Conservation (phyloP, 2,797 vertebrate genomes). For the Amphiprion clarkii region DNA sequence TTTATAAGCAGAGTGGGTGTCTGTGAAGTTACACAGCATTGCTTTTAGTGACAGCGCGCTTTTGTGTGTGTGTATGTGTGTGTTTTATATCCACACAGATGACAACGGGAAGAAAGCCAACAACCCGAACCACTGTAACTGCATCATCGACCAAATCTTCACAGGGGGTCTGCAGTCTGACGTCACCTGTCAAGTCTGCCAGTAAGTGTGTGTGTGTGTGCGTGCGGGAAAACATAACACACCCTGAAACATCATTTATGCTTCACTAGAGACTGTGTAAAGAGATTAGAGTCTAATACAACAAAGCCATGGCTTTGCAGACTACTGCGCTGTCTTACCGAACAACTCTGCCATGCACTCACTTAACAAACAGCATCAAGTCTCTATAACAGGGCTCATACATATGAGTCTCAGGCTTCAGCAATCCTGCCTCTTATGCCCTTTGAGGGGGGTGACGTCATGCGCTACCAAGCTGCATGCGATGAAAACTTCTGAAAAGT, state of each 20-base stretch:
- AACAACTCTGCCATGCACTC: not conserved
- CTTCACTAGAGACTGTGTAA: not conserved
- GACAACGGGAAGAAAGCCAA: constrained; percentile 98
- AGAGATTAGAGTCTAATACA: not conserved
- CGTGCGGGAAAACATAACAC: not conserved
- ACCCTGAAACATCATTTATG: not conserved
- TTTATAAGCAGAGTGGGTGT: constrained; percentile 15
- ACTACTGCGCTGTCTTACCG: not conserved
- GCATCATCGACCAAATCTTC: constrained; percentile 98
- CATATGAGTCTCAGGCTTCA: no score
- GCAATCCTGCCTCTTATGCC: no score
- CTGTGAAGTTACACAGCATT: constrained; percentile 40
- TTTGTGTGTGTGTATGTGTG: not conserved
- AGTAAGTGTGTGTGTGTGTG: constrained; percentile 85
- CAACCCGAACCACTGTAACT: constrained; percentile 98
- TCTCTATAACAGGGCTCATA: not conserved
- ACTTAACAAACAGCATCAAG: not conserved
- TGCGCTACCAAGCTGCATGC: no score
- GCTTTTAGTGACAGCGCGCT: constrained; percentile 30
- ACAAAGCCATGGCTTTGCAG: not conserved
- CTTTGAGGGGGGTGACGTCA: no score
- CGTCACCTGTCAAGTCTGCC: constrained; percentile 98
- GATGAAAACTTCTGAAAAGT: no score
- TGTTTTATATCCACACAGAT: constrained; percentile 69
- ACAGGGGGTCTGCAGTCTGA: constrained; percentile 96